Evolutionary conservation across 2,888 invertebrate genomes (phyloP), one percentile per base, ranked within the genome.

Genomic region (Selenia dentaria): DNA sequence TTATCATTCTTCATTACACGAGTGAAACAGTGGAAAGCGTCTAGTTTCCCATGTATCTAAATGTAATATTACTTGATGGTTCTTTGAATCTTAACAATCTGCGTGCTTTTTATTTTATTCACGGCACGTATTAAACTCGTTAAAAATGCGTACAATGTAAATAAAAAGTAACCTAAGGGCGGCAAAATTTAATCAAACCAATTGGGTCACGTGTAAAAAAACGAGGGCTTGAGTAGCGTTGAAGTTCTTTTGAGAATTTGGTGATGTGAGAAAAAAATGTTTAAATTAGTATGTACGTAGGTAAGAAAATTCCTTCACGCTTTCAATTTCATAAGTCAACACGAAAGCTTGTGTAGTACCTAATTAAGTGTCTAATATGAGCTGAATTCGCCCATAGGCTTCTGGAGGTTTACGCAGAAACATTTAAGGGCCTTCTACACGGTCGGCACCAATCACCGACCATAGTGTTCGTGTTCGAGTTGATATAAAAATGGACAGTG

Each of bases 371-470:
- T 11, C 42, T 42, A 42, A 48, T 48, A 38, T 25, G 13, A 3
- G 22, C 33, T 14, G 24, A 39, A 41, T 22, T 28, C 20, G 20
- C 24, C 18, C 32, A 6, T 31, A 32, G 26, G 14, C 9, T n/a
- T 26, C 4, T 27, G 8, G 20, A 28, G 20, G 64, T 67, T 67
- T 66, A 62, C 63, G 22, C 22, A 62, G 46, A 62, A 63, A 69
- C 66, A 22, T 65, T 60, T 51, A 58, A n/a, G n/a, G 47, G 48
- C 6, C 18, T 4, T 18, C 18, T 18, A 18, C n/a, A n/a, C n/a
- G n/a, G n/a, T n/a, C n/a, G n/a, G n/a, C n/a, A n/a, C n/a, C n/a
- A n/a, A n/a, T n/a, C n/a, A n/a, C n/a, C n/a, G n/a, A n/a, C n/a
- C n/a, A n/a, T n/a, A n/a, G n/a, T n/a, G n/a, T n/a, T n/a, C n/a